Base-by-base conservation (phyloP, 2,113 vertebrate species). In the Nanger granti region DNA sequence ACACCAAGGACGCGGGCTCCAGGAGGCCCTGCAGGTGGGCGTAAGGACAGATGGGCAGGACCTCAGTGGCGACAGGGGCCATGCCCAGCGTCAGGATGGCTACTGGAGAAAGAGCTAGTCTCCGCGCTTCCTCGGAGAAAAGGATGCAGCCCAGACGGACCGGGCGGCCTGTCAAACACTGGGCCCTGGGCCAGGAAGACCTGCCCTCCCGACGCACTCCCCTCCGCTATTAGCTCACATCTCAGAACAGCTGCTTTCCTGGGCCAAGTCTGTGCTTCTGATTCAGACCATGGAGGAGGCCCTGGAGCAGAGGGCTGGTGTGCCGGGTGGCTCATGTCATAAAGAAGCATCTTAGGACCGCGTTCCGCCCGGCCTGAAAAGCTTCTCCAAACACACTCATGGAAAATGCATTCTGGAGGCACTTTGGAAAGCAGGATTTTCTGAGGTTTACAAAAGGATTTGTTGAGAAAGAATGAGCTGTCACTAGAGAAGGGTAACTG, bases 201-300 rank as follows among this genome's bases (percentile, higher is more conserved):
- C 85, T 20, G 41, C 26, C 47, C 85, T 22, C 41, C 28, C 13
- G 3, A 26, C 12, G 4, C 0, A 1, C 1, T 55, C 1, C 28
- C 20, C 18, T 62, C 13, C 7, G 5, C 37, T n/a, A 2, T 5
- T 37, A 7, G 7, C 66, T 34, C 11, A 3, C 34, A 41, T 17
- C 11, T 0, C 1, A 0, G 7, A 29, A 47, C 20, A 34, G 5
- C 1, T 0, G 2, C 1, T 0, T 12, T 6, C 84, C 69, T 4
- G 60, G 85, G 60, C 73, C 69, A 18, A 5, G 17, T 5, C 1
- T n/a, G 54, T 17, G 41, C 87, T 60, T 66, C 47, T 20, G 87
- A 60, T 13, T 6, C 59, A 34, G 60, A 22, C 87, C 47, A 5
- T 2, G 2, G 47, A 49, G 93, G n/a, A 52, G 41, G 69, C 52